Base-by-base conservation (phyloP, 2,888 invertebrate genomes). In the Isotomurus palustris region DNA sequence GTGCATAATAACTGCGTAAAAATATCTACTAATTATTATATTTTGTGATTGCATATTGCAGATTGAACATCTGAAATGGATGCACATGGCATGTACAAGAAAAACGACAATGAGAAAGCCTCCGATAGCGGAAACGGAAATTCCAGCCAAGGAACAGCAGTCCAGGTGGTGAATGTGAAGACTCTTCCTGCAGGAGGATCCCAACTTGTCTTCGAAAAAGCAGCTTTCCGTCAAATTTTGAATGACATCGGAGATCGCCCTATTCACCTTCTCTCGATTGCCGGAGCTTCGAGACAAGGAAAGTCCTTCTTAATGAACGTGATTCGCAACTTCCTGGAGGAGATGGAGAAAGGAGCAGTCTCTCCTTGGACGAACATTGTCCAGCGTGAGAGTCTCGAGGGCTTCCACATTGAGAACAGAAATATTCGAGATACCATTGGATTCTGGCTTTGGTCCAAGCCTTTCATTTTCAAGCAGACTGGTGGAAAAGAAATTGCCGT, bases 401-500 rank as follows among this genome's bases (percentile, higher is more conserved):
- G n/a, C 56, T 53, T 35, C 38, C 38, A n/a, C n/a, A n/a, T n/a
- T n/a, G n/a, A n/a, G n/a, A n/a, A 32, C 32, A 12, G 54, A 5
- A 29, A 24, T 5, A 17, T 22, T 5, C 51, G 54, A 2, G 44
- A 43, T 29, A 55, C 51, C 19, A 27, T 41, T 35, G 55, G 62
- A n/a, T 41, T 52, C 41, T 47, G 55, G 55, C 17, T 58, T n/a
- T 55, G 56, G 58, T 53, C 56, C n/a, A 22, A 47, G 2, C 59
- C 64, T 1, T 61, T 64, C 40, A 48, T 56, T 2, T 41, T 61
- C 0, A 58, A 38, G 32, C 8, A 32, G 12, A 10, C 32, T 8
- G 32, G 12, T 12, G 32, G 32, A 32, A 24, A 14, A 5, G 12
- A 32, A 32, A 32, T 32, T 12, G 32, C 32, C 32, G 32, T 32